Base-by-base conservation (phyloP, 1,140 invertebrate genomes). In the Harpegnathos saltator region DNA sequence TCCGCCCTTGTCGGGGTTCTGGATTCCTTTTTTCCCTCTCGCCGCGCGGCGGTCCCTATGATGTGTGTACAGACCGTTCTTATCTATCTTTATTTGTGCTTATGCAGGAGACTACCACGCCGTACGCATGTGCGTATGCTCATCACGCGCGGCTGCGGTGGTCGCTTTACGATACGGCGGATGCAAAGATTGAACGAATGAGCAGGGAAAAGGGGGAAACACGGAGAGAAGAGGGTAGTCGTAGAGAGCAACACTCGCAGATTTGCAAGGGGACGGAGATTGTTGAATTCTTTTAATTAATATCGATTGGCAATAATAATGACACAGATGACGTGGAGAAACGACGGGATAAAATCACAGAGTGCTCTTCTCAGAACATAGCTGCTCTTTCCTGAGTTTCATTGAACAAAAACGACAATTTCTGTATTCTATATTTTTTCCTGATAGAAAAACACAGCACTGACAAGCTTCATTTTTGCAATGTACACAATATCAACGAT, bases 131-230 rank as follows among this genome's bases (percentile, higher is more conserved):
- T 81, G 88, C 81, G 85, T 82, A 86, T 86, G 83, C 85, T 59
- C 86, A 85, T 89, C 90, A 91, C 91, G 89, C 89, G 58, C 75
- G 50, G 62, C 59, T 88, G 68, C 89, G 88, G 88, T 90, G 73
- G 61, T 33, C 52, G 59, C 80, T 26, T 26, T 59, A 54, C 29
- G 52, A 69, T 38, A 44, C 38, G 86, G 54, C 66, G 59, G 61
- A 52, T 66, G 58, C 52, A 68, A 83, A 54, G 78, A 85, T 87
- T 56, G 86, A 85, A 58, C 74, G 56, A 66, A 63, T 73, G 54
- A 56, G 33, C 63, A 58, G n/a, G 29, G 59, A 12, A 73, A 69
- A 81, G 61, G 33, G 52, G 22, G 5, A 33, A 33, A 5, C 29
- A 5, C 29, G 29, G 38, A 22, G 26, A 44, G 9, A 44, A 44